These are phyloP conservation scores for Aphelenchoides fujianensis DNA, from an alignment of 1,140 invertebrate genomes.

Conservation along the genomic window DNA sequence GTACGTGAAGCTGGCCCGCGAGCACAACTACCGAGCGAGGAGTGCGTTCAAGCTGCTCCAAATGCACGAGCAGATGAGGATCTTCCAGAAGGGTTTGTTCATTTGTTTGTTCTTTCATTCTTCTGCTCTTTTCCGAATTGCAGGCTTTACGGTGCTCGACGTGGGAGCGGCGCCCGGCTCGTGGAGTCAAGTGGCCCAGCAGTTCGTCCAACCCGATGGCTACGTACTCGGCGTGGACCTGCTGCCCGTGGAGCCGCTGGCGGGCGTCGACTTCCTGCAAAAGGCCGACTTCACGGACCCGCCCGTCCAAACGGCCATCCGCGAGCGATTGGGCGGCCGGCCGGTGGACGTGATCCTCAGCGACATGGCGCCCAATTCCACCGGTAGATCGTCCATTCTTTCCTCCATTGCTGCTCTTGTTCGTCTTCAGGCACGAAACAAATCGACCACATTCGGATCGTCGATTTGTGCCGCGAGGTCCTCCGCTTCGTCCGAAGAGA, in stretches of 20 bases:
- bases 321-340: slow-evolving; percentile 67
- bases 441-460: slow-evolving; percentile 37
- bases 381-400: slow-evolving; percentile 76
- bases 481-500: slow-evolving; percentile 67
- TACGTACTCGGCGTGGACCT: slow-evolving; percentile 65
- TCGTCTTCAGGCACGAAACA: slow-evolving; percentile 34
- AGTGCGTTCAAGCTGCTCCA: slow-evolving; percentile 96
- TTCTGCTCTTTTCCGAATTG: no score
- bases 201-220: slow-evolving; percentile 73
- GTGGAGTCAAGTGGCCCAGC: slow-evolving; percentile 84
- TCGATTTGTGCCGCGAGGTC: slow-evolving; percentile 39
- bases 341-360: slow-evolving; percentile 78
- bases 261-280: slow-evolving; percentile 78
- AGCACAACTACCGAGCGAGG: slow-evolving; percentile 72
- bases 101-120: slow-evolving; percentile 30
- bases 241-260: slow-evolving; percentile 65
- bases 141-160: slow-evolving; percentile 80
- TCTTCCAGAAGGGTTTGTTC: slow-evolving; percentile 68
- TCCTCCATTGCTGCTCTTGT: slow-evolving; percentile 68
- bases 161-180: slow-evolving; percentile 90
- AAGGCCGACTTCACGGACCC: slow-evolving; percentile 76
- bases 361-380: slow-evolving; percentile 88
- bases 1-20: slow-evolving; percentile 78
- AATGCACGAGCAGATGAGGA: slow-evolving; percentile 79
- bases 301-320: slow-evolving; percentile 66